Conservation (phyloP, 2,113 vertebrate genomes). For the Leptodactylus fuscus region DNA sequence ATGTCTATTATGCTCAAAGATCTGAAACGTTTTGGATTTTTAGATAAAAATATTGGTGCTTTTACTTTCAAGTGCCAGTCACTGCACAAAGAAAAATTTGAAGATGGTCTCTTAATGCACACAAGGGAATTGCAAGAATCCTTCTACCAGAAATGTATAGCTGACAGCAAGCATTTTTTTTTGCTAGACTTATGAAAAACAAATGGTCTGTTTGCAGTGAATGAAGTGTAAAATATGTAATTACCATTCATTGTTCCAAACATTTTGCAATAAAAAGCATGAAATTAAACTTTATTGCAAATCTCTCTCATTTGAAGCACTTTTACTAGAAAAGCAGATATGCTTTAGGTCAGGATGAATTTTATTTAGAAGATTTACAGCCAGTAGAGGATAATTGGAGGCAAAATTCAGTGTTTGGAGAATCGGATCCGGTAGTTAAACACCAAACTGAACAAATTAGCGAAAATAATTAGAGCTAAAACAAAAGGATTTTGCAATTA, state of each 20-base stretch:
- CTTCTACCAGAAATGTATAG: slow-evolving; percentile 42
- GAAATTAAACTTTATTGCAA: slow-evolving; percentile 70
- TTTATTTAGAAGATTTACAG: slow-evolving; percentile 62
- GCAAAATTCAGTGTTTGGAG: slow-evolving; percentile 46
- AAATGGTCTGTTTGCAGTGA: slow-evolving; percentile 67
- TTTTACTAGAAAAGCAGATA: slow-evolving; percentile 66
- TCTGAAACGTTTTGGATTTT: slow-evolving; percentile 1
- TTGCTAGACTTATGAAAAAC: slow-evolving; percentile 66
- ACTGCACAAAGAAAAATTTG: slow-evolving; percentile 35
- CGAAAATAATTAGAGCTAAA: background rate
- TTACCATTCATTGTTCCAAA: slow-evolving; percentile 66
- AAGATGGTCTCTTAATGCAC: slow-evolving; percentile 9
- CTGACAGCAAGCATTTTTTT: slow-evolving; percentile 60
- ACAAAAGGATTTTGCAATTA: slow-evolving; percentile 53
- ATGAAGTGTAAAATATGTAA: slow-evolving; percentile 72
- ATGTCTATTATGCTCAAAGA: background rate
- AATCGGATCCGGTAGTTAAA: slow-evolving; percentile 51
- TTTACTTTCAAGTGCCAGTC: slow-evolving; percentile 26
- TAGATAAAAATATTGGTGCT: slow-evolving; percentile 12
- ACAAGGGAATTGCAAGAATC: slow-evolving; percentile 41
- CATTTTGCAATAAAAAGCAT: slow-evolving; percentile 69
- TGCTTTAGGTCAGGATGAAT: slow-evolving; percentile 60
- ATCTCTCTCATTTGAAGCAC: slow-evolving; percentile 62
- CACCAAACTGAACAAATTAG: slow-evolving; percentile 39
- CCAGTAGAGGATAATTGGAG: slow-evolving; percentile 58